Percentiles rank a stretch among this genome's conserved stretches.
phyloP scores from a whole-genome alignment of 2,797 vertebrate species.

The Apogon hyalosoma region DNA sequence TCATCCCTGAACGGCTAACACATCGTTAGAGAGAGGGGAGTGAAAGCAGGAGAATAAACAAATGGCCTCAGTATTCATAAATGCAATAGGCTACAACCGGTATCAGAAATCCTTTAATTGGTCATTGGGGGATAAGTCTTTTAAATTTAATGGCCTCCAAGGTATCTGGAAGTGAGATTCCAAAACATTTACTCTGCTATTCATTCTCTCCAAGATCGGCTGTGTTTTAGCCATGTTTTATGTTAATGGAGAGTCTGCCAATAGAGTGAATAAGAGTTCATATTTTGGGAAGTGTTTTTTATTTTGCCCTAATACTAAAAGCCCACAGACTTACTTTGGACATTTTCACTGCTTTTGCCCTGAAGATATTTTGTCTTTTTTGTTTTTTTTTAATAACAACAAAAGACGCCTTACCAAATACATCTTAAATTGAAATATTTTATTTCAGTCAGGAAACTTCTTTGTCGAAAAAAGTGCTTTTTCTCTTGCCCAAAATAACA shows the following conservation, averaged over 20 bases:
- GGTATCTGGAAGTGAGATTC: constrained; percentile 28
- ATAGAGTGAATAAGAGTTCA: constrained; percentile 15
- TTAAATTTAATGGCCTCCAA: constrained; percentile 38
- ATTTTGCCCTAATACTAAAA: constrained; percentile 38
- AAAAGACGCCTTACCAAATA: constrained; percentile 32
- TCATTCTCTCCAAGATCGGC: constrained; percentile 37
- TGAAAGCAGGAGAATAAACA: constrained; percentile 56
- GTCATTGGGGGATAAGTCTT: constrained; percentile 57
- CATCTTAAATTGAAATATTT: constrained; percentile 69
- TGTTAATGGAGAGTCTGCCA: constrained; percentile 40
- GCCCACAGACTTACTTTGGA: constrained; percentile 25
- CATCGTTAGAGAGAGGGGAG: constrained; percentile 60
- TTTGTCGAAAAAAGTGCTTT: constrained; percentile 52
- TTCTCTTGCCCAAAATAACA: constrained; percentile 62
- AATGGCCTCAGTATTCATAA: constrained; percentile 69
- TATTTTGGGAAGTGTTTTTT: constrained; percentile 46
- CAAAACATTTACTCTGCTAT: constrained; percentile 28
- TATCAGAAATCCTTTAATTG: constrained; percentile 69
- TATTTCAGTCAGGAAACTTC: constrained; percentile 44
- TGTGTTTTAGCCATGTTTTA: constrained; percentile 41
- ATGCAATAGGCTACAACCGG: constrained; percentile 48
- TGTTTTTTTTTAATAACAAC: background rate
- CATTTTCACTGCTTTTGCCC: constrained; percentile 13
- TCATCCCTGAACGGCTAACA: constrained; percentile 60
- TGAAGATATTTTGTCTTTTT: constrained; percentile 38